Conservation (phyloP, 1,140 invertebrate genomes). For the Sitodiplosis mosellana region DNA sequence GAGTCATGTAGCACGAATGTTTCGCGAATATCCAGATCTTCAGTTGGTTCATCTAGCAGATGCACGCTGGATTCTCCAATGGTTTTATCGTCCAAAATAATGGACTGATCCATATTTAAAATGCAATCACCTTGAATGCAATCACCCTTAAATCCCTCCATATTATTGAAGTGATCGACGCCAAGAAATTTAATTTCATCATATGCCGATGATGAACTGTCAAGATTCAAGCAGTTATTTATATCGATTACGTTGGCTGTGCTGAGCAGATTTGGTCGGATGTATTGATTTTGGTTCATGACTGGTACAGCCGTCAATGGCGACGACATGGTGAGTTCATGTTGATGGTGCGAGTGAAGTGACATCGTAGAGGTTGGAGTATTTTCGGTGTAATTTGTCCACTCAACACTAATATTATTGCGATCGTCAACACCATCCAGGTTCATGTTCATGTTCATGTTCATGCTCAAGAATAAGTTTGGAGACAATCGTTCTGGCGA, state of each 20-base stretch:
- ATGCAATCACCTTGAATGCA: slow-evolving; percentile 24
- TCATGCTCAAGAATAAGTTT: slow-evolving; percentile 19
- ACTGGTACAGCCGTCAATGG: no score
- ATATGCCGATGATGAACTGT: slow-evolving; percentile 16
- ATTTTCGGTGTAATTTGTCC: slow-evolving; percentile 14
- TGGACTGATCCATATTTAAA: slow-evolving; percentile 18
- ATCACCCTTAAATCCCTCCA: slow-evolving; percentile 23
- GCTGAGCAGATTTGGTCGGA: slow-evolving; percentile 1
- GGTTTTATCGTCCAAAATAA: slow-evolving; percentile 7
- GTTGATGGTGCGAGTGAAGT: slow-evolving; percentile 3
- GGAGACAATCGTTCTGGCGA: slow-evolving; percentile 20
- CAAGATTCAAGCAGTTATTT: slow-evolving; percentile 7
- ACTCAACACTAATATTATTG: slow-evolving; percentile 20
- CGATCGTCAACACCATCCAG: slow-evolving; percentile 23
- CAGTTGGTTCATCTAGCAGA: slow-evolving; percentile 1
- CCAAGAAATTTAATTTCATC: slow-evolving; percentile 24
- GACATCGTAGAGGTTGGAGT: slow-evolving; percentile 9
- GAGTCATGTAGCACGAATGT: neutral
- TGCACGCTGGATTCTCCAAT: neutral
- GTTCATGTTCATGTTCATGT: slow-evolving; percentile 15
- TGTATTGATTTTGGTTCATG: no score
- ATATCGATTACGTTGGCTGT: slow-evolving; percentile 1
- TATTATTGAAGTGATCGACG: slow-evolving; percentile 22
- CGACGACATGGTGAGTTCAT: neutral
- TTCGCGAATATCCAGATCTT: slow-evolving; percentile 12